Percentiles rank a stretch among this genome's conserved stretches.
Conservation (phyloP, 2,797 vertebrate species). For the Argentina silus region DNA sequence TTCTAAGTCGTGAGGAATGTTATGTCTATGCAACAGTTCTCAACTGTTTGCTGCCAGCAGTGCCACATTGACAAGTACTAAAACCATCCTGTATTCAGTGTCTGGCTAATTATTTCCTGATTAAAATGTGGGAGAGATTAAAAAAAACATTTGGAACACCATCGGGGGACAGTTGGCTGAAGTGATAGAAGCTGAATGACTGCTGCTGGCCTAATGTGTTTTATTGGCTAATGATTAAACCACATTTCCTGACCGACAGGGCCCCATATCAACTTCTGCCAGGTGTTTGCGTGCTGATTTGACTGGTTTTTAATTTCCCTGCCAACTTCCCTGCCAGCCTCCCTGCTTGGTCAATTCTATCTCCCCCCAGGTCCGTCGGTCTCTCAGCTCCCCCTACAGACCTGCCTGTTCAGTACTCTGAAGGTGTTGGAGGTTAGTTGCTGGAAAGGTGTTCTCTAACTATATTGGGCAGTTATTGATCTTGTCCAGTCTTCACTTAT, state of each 20-base stretch:
- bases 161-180: constrained; percentile 40
- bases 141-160: constrained; percentile 19
- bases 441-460: background rate
- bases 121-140: constrained; percentile 13
- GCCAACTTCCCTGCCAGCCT: constrained; percentile 45
- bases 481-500: constrained; percentile 1
- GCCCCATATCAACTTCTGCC: constrained; percentile 40
- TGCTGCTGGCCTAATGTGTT: constrained; percentile 45
- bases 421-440: background rate
- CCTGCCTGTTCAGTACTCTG: background rate
- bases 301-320: constrained; percentile 42
- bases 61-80: background rate
- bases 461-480: background rate
- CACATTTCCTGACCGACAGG: constrained; percentile 21
- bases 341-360: constrained; percentile 20
- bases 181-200: constrained; percentile 36
- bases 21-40: background rate
- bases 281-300: constrained; percentile 54
- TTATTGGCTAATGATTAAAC: constrained; percentile 35
- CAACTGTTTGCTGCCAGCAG: background rate
- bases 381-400: constrained; percentile 5
- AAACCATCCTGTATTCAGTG: constrained; percentile 12
- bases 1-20: background rate
- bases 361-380: background rate
- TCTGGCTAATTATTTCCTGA: constrained; percentile 10